Percentiles rank a stretch among this genome's conserved stretches.
phyloP scores from a whole-genome alignment of 2,888 invertebrate genomes.

The Eugnorisma glareosa region DNA sequence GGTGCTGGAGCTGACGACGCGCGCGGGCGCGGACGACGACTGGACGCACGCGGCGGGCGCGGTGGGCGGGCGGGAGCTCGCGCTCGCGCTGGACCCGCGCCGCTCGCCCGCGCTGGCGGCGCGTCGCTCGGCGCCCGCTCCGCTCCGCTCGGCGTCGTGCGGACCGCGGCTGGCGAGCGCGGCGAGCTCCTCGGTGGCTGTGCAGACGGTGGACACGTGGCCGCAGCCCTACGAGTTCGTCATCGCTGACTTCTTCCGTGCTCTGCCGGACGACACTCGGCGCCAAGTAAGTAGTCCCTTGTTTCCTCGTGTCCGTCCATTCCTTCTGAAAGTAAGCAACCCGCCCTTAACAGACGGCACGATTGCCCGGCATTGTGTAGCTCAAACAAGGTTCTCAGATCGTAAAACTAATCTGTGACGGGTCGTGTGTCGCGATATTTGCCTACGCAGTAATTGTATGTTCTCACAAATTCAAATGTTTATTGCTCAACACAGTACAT shows the following conservation, averaged over 20 bases:
- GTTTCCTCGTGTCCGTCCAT: not conserved
- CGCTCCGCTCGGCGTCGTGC: slow-evolving; percentile 67
- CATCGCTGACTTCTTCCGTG: slow-evolving; percentile 92
- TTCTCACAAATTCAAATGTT: no score
- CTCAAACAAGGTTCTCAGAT: no score
- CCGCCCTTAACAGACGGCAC: no score
- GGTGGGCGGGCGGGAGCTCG: slow-evolving; percentile 55
- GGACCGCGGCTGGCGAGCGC: slow-evolving; percentile 50
- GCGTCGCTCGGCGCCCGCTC: slow-evolving; percentile 46
- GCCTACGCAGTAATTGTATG: no score
- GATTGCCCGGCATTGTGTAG: no score
- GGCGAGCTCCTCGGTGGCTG: slow-evolving; percentile 68
- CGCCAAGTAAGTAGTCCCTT: slow-evolving; percentile 70
- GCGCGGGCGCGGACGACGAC: slow-evolving; percentile 72
- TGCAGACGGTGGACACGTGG: slow-evolving; percentile 93
- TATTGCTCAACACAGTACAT: no score
- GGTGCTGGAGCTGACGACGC: slow-evolving; percentile 88
- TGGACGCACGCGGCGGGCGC: slow-evolving; percentile 58
- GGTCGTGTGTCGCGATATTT: no score
- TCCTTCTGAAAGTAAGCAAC: no score
- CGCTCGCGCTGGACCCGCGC: slow-evolving; percentile 60
- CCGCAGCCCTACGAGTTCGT: slow-evolving; percentile 94
- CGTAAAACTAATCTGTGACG: no score
- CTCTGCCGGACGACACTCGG: slow-evolving; percentile 75
- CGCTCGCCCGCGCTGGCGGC: slow-evolving; percentile 51